A percentile compares a stretch with the other conserved stretches of the same genome.
phyloP scores from a whole-genome alignment of 2,888 invertebrate genomes.

The Euzophera pinguis region DNA sequence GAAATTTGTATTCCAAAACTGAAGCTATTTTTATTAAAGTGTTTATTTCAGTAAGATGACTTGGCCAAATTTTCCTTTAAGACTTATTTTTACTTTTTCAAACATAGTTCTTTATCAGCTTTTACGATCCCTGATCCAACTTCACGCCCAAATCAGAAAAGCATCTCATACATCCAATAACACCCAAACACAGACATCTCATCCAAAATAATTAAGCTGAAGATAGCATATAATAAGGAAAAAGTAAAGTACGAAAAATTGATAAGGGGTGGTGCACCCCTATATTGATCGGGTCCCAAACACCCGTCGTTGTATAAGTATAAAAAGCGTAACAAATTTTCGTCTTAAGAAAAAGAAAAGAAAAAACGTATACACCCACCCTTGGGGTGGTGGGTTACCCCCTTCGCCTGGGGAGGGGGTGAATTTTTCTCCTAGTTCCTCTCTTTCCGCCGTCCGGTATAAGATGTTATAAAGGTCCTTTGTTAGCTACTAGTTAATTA shows the following conservation, averaged over 20 bases:
- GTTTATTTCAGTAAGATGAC: too few species aligned
- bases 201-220: constrained; percentile 49
- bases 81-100: too few species aligned
- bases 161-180: too few species aligned
- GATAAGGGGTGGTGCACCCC: constrained; percentile 65
- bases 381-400: constrained; percentile 34
- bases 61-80: too few species aligned
- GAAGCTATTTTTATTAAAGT: too few species aligned
- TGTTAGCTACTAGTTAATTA: constrained; percentile 63
- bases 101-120: too few species aligned
- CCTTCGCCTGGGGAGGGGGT: constrained; percentile 35
- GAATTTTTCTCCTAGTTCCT: constrained; percentile 68
- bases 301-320: constrained; percentile 68
- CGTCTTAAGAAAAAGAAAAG: constrained; percentile 80
- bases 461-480: constrained; percentile 76
- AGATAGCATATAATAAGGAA: constrained; percentile 55
- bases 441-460: constrained; percentile 54
- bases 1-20: too few species aligned
- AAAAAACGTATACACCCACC: constrained; percentile 78
- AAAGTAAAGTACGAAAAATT: constrained; percentile 75
- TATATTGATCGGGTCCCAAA: constrained; percentile 62
- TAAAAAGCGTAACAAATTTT: constrained; percentile 81
- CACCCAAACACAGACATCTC: constrained; percentile 27
- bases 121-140: too few species aligned
- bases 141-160: too few species aligned